Evolutionary conservation across 2,888 invertebrate genomes (phyloP), one percentile per base, ranked within the genome.

Genomic region (Ophion obscuratus): DNA sequence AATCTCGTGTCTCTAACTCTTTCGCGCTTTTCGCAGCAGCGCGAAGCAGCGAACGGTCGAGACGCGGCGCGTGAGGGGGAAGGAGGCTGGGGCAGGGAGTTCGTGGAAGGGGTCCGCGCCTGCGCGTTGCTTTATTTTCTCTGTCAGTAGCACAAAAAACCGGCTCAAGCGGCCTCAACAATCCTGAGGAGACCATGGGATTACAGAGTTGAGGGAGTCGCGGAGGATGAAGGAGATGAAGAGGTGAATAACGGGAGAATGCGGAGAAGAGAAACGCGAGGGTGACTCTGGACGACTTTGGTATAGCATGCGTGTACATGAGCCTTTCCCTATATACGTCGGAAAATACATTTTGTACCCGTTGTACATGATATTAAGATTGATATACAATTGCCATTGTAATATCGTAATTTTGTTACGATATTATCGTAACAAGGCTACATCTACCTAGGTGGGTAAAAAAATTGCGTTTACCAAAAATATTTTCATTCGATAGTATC

Each of bases 221-320:
- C n/a, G 67, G 84, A 81, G 83, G 68, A 71, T 53, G 81, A 61
- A 36, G 83, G 77, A 64, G 68, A n/a, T 20, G 68, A 64, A 57
- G 71, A 64, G 62, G 78, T 85, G 70, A 76, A 81, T 81, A 59
- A 36, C 57, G 62, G 62, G 62, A 68, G 74, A 40, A 59, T 27
- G 67, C 67, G 64, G 57, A 73, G 77, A 64, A 67, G 64, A 57
- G 53, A 44, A 47, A 17, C 17, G 66, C 11, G 24, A 14, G 24
- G 3, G 66, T 68, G 75, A 81, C 66, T 61, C 31, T 9, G 53
- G 67, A 74, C 74, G 81, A 74, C 59, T 74, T 81, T 20, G 31
- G 71, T 73, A 66, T 40, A 64, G 57, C 53, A 80, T 9, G 31
- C 40, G 47, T 53, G 57, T 70, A 47, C 11, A 14, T 14, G 4